Evolutionary conservation across 2,888 invertebrate species (phyloP), one percentile per base, ranked within the genome.

Genomic region (Nymphalis polychloros): DNA sequence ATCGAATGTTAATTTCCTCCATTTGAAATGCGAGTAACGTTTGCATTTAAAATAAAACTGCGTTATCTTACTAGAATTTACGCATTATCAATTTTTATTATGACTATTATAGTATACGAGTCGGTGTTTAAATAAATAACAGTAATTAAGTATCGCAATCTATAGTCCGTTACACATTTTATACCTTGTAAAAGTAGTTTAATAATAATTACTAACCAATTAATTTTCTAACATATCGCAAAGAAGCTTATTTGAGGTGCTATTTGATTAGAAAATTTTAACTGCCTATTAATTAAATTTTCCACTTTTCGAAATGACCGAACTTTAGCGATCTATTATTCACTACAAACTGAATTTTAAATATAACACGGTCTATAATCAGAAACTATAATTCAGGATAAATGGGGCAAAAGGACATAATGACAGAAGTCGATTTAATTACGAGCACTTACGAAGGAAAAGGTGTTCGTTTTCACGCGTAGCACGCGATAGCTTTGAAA

Each of bases 211-310:
- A 86, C 80, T 74, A 69, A 70, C 69, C 81, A 79, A 85, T 87
- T 84, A 84, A 78, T 80, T 81, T 73, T 80, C 76, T 78, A 78
- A 81, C 80, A 78, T 78, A 77, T 74, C 73, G 73, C 67, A 71
- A 76, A 79, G 82, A 91, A 90, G 91, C 90, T 86, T 88, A 91
- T 90, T 88, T 88, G 86, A 92, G 89, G 92, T 88, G 92, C 89
- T 86, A 89, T 87, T 88, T 84, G 82, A 89, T 92, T 81, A 90
- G 85, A 85, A 84, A 90, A 92, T 86, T 82, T 90, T 82, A 82
- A 80, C 77, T 66, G 72, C 77, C 75, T 75, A 73, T 80, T 85
- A 86, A 88, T 90, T 87, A 86, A 78, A 81, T 71, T 84, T 81
- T 79, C 84, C 80, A 81, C 79, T 81, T 80, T 82, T 77, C 78